Percentiles rank a stretch among this genome's conserved stretches.
phyloP scores from a whole-genome alignment of 92 coral and sea anemone genomes.

The Porites cylindrica region DNA sequence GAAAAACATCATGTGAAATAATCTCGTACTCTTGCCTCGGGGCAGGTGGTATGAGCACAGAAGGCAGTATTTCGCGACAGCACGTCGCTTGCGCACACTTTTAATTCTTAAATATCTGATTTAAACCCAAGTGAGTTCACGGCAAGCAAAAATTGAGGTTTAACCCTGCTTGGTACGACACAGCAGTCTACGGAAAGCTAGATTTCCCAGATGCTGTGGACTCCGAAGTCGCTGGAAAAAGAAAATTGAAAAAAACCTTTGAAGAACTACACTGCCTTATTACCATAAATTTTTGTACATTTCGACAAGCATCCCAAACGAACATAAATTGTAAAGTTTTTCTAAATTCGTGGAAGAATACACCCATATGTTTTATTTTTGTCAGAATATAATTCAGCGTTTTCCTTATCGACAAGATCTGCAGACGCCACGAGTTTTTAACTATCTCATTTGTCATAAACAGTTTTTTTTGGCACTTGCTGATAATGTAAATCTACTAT shows the following conservation, averaged over 20 bases:
- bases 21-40: background rate
- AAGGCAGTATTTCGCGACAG: conserved; percentile 26
- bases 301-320: background rate
- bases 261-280: background rate
- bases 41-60: conserved; percentile 44
- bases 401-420: conserved; percentile 42
- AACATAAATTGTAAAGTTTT: background rate
- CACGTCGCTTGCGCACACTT: conserved; percentile 35
- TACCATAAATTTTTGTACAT: background rate
- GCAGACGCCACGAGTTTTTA: conserved; percentile 37
- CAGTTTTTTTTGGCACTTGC: conserved; percentile 31
- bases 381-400: background rate
- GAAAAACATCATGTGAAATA: conserved; percentile 26
- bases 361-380: background rate
- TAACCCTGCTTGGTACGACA: background rate
- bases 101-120: conserved; percentile 23
- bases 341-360: background rate
- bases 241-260: background rate
- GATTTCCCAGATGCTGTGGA: background rate
- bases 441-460: conserved; percentile 27
- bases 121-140: conserved; percentile 18
- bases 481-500: conserved; percentile 31
- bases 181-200: conserved; percentile 27
- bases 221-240: background rate
- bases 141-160: conserved; percentile 19